Base-by-base conservation (phyloP, 35 echinoderm and acorn worm species). In the Anneissia japonica region DNA sequence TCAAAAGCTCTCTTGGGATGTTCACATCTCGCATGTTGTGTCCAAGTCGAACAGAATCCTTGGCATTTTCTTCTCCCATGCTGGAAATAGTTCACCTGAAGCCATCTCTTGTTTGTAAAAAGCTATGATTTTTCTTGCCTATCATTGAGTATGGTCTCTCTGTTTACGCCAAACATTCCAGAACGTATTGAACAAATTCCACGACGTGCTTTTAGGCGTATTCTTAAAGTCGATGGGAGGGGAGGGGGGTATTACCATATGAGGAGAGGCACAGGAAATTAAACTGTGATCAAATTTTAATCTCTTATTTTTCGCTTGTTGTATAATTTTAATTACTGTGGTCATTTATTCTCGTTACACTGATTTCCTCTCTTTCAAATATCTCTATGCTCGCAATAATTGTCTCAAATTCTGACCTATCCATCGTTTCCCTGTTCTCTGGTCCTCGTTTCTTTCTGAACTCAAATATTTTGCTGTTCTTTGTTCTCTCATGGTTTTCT, bases 71-170 rank as follows among this genome's bases (percentile, higher is more conserved):
- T 28, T 31, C 9, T 13, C 64, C n/a, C 72, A 77, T 79, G 74
- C 74, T n/a, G 28, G 84, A 34, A 38, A 38, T 29, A 43, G 72
- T 39, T 86, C 72, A 10, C 34, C n/a, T n/a, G n/a, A n/a, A 3
- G 45, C 84, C 19, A 77, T 86, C 35, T 86, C 76, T 40, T 77
- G 12, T 26, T 30, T 86, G 10, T 35, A 77, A 19, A 86, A 86
- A 86, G 38, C 84, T 12, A n/a, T 86, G 74, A 38, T 86, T 23
- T 74, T n/a, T n/a, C n/a, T n/a, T 86, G 23, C 84, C 84, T n/a
- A 86, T 86, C 45, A 36, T 86, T 74, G 84, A 79, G 37, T 86
- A 86, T 77, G 73, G 84, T 37, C 30, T 77, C 26, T 74, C 84
- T 4, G 26, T 75, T 9, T 77, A 35, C 34, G 31, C 74, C 23